phyloP scores from a whole-genome alignment of 2,888 invertebrate genomes.

The Heliothis peltigera region DNA sequence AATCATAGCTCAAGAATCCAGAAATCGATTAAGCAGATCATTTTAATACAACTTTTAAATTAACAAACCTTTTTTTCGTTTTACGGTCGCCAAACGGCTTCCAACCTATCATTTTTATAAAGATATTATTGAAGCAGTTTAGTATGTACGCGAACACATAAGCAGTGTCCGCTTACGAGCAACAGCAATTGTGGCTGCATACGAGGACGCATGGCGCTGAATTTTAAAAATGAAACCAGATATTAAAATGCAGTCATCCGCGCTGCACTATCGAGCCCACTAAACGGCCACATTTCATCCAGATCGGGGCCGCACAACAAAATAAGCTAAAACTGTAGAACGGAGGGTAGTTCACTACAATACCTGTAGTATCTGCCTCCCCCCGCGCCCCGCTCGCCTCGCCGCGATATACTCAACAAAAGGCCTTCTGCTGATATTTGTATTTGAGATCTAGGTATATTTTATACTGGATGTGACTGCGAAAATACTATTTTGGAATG shows the following conservation, averaged over 20 bases:
- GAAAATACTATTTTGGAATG: not conserved
- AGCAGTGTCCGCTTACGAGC: not conserved
- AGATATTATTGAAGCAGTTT: not conserved
- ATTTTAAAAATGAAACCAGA: constrained; percentile 16
- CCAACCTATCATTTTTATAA: not conserved
- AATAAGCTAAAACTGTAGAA: constrained; percentile 51
- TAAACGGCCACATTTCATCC: constrained; percentile 46
- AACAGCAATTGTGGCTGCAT: not conserved
- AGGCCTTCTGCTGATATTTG: constrained; percentile 58
- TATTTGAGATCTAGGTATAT: constrained; percentile 42
- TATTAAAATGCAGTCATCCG: constrained; percentile 44
- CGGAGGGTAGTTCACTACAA: constrained; percentile 51
- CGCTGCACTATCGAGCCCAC: constrained; percentile 40
- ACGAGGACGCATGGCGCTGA: not conserved
- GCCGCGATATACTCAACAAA: constrained; percentile 58
- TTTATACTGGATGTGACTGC: constrained; percentile 52
- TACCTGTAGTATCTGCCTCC: constrained; percentile 1
- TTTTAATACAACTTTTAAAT: not conserved
- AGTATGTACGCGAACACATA: not conserved
- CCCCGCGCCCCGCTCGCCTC: constrained; percentile 12
- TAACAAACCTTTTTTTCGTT: too few relatives aligned
- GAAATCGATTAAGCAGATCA: not conserved
- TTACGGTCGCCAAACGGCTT: too few relatives aligned
- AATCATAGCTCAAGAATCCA: not conserved
- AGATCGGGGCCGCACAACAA: constrained; percentile 39